Conservation (phyloP, 2,797 vertebrate species). For the Clamator glandarius region DNA sequence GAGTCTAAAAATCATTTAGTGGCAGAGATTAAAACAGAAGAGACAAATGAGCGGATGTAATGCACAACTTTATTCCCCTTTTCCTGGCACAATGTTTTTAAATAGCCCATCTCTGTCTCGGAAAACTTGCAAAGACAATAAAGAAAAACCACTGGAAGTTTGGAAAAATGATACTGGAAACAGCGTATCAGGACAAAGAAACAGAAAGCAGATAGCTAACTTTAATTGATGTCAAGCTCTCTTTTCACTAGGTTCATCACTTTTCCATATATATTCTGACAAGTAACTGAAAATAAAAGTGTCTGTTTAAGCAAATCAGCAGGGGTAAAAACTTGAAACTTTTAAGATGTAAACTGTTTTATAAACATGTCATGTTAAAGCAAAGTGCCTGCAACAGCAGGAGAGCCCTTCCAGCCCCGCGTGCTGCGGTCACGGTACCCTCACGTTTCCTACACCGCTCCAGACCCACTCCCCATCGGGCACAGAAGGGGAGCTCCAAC, state of each 20-base stretch:
- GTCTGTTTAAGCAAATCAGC: constrained; percentile 51
- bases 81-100: constrained; percentile 10
- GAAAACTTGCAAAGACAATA: not conserved
- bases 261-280: constrained; percentile 57
- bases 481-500: not conserved
- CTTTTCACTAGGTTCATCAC: constrained; percentile 58
- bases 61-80: not conserved
- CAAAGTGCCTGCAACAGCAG: constrained; percentile 47
- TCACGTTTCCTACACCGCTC: not conserved
- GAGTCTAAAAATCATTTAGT: not conserved
- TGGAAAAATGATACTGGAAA: constrained; percentile 14
- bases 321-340: constrained; percentile 57
- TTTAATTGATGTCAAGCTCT: constrained; percentile 65
- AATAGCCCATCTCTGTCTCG: constrained; percentile 24
- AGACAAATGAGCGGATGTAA: not conserved
- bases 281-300: constrained; percentile 55
- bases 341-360: constrained; percentile 65
- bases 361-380: constrained; percentile 65
- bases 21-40: not conserved
- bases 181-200: constrained; percentile 25
- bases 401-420: not conserved
- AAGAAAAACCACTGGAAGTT: constrained; percentile 42
- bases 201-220: constrained; percentile 52
- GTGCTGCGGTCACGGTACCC: not conserved
- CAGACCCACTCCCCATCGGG: not conserved